Evolutionary conservation across 2,113 vertebrate genomes (phyloP).

Genomic region (Gobio gobio): DNA sequence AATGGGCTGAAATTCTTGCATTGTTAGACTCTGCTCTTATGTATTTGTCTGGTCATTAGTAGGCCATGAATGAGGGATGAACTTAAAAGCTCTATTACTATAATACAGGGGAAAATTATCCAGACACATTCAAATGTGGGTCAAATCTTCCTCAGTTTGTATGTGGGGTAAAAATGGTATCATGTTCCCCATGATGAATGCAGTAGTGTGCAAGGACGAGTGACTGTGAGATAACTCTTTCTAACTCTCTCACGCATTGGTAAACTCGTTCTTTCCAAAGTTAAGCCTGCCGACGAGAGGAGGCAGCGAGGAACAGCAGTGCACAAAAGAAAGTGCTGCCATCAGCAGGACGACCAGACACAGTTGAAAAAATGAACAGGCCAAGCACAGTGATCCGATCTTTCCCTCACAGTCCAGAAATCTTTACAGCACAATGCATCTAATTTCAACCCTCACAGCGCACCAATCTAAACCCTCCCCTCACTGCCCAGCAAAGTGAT

Average conservation of each 20-base stretch:
- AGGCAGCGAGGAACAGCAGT: slow-evolving; percentile 29
- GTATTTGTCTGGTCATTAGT: neutral
- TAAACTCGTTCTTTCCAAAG: slow-evolving; percentile 26
- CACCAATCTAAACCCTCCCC: neutral
- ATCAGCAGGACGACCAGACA: slow-evolving; percentile 46
- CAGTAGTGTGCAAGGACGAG: neutral
- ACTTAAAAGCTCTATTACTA: neutral
- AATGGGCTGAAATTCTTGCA: neutral
- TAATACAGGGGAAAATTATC: neutral
- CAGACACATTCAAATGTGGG: neutral
- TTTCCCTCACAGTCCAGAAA: neutral
- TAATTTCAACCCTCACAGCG: neutral
- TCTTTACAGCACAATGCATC: no score
- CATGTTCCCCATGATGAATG: neutral
- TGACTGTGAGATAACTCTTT: neutral
- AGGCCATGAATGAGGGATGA: neutral
- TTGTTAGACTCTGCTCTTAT: neutral
- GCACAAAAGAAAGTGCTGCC: slow-evolving; percentile 51
- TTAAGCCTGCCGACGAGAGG: slow-evolving; percentile 63
- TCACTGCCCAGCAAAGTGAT: neutral
- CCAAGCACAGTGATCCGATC: neutral
- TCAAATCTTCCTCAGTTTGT: neutral
- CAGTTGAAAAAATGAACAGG: slow-evolving; percentile 12
- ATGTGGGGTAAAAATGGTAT: neutral
- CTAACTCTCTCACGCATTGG: slow-evolving; percentile 7